Evolutionary conservation across 2,797 vertebrate genomes (phyloP), one percentile per base, ranked within the genome.

Genomic region (Aulostomus chinensis): DNA sequence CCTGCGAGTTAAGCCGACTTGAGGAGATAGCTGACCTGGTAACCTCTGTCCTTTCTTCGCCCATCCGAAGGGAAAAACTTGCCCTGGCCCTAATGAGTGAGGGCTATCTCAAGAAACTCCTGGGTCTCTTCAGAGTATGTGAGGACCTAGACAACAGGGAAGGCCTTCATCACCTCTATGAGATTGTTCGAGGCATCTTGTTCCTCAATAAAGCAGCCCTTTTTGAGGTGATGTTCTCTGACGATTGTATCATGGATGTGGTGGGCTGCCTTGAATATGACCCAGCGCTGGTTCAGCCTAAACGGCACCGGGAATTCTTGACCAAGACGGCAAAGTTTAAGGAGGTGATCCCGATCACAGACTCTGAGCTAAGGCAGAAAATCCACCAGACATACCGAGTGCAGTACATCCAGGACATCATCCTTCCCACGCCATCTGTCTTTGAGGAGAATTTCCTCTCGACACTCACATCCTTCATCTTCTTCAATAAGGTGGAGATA

Each of bases 401-500:
- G 85, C 97, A 99, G 82, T 99, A 99, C 78, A 99, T 99, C 89
- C 97, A 99, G 91, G 97, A 99, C 88, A 98, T 99, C 91, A 98
- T 99, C 89, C 92, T 99, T 76, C 97, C 97, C 4, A 99, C 97
- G 0, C 97, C 97, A 1, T 99, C 97, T 5, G 93, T 99, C 84
- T 99, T 99, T 84, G 97, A 99, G 88, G 97, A 99, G 80, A 99
- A 99, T 88, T 98, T 99, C 89, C 93, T 99, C 73, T 99, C 97
- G 81, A 99, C 96, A 3, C 96, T 99, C 69, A 97, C 94, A 1
- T 99, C 97, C 72, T 99, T 99, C 89, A 99, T 99, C 91, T 99
- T 98, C 89, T 99, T 98, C 91, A 99, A 99, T 90, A 99, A 99
- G 86, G 97, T 99, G 90, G 97, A 99, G 80, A 99, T 99, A 81